A percentile compares a stretch with the other conserved stretches of the same genome.
phyloP scores from a whole-genome alignment of 92 coral and sea anemone species.

The Desmophyllum pertusum region DNA sequence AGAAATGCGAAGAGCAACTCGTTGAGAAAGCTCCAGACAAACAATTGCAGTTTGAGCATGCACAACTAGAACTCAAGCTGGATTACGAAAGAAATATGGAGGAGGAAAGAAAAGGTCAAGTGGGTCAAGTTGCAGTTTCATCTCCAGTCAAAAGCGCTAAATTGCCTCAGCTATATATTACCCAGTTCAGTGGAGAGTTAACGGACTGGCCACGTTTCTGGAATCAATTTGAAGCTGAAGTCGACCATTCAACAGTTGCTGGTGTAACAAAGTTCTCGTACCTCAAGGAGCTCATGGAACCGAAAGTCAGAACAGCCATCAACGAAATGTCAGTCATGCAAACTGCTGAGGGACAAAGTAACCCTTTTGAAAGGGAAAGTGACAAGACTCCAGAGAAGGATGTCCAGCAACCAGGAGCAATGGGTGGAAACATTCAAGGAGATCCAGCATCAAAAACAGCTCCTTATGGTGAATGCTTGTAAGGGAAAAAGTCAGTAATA shows the following conservation, averaged over 20 bases:
- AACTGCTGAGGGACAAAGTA: background rate
- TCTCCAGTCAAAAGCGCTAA: conserved; percentile 19
- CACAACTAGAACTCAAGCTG: conserved; percentile 20
- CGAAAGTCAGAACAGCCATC: conserved; percentile 23
- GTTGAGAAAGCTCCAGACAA: conserved; percentile 3
- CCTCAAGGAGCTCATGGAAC: conserved; percentile 29
- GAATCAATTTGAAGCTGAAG: conserved; percentile 43
- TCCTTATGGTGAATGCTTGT: conserved; percentile 15
- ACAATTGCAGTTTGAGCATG: background rate
- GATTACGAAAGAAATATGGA: background rate
- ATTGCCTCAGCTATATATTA: conserved; percentile 36
- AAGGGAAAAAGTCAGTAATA: background rate
- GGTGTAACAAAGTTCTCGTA: conserved; percentile 43
- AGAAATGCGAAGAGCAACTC: conserved; percentile 3
- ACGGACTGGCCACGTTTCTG: conserved; percentile 47
- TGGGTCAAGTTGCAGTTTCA: background rate
- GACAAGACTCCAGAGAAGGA: background rate
- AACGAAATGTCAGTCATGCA: conserved; percentile 10
- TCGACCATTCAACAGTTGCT: conserved; percentile 19
- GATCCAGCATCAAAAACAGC: conserved; percentile 9
- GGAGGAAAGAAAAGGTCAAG: background rate
- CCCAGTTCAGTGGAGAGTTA: conserved; percentile 11
- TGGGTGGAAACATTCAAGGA: conserved; percentile 9
- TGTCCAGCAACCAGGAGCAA: conserved; percentile 19
- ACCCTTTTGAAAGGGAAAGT: background rate